Percentiles rank a stretch among this genome's conserved stretches.
Evolutionary conservation across 2,797 vertebrate species (phyloP).

Genomic region (Ptychadena robeensis): DNA sequence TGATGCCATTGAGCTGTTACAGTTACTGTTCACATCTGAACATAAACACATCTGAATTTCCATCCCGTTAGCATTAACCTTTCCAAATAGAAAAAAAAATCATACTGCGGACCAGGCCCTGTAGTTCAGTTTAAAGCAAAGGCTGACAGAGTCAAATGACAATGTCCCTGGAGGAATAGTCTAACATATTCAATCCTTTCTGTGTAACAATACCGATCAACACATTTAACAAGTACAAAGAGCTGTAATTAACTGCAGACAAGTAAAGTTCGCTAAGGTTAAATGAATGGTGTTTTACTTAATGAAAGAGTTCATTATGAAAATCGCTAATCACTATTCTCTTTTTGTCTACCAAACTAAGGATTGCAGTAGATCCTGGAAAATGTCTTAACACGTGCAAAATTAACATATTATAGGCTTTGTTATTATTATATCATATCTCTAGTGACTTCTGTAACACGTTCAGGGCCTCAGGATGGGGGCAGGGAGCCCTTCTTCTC

Average conservation of each 20-base stretch:
- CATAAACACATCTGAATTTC: background rate
- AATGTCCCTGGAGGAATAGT: background rate
- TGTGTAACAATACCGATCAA: background rate
- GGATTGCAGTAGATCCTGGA: background rate
- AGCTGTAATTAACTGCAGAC: background rate
- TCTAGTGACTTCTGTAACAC: no score
- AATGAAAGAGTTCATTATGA: background rate
- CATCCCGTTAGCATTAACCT: background rate
- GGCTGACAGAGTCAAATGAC: background rate
- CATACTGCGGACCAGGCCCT: no score
- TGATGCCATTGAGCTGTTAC: background rate
- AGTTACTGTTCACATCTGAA: background rate
- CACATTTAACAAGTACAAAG: slow-evolving; percentile 6
- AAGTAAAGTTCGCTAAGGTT: slow-evolving; percentile 7
- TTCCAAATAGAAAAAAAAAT: no score
- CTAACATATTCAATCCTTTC: background rate
- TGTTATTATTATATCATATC: no score
- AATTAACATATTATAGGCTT: background rate
- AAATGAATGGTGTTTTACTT: background rate
- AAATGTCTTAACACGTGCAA: background rate
- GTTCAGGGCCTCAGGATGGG: no score
- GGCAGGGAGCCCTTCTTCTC: no score
- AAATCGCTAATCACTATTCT: background rate
- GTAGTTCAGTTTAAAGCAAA: no score
- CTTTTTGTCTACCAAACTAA: background rate